Conservation (phyloP, 2,888 invertebrate genomes). For the Drosophila pseudotalamancana region DNA sequence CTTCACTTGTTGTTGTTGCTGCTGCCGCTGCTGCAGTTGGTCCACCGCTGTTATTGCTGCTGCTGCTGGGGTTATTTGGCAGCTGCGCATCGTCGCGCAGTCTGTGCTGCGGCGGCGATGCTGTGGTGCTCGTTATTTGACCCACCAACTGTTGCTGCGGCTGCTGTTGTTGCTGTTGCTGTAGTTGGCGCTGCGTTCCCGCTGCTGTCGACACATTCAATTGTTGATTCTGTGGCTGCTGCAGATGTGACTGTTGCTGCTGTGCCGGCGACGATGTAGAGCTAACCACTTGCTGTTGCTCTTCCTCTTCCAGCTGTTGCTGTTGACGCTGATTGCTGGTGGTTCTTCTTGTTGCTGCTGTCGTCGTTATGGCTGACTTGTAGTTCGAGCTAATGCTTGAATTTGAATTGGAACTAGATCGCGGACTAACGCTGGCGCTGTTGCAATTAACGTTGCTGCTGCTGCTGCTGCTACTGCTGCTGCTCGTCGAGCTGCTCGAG, state of each 20-base stretch:
- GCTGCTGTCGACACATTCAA: slow-evolving; percentile 64
- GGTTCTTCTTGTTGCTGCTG: slow-evolving; percentile 13
- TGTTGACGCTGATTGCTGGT: slow-evolving; percentile 6
- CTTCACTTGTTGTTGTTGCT: slow-evolving; percentile 23
- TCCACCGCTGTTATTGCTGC: slow-evolving; percentile 47
- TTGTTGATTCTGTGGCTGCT: slow-evolving; percentile 41
- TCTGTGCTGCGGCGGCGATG: slow-evolving; percentile 74
- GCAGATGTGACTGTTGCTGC: slow-evolving; percentile 42
- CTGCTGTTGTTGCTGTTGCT: slow-evolving; percentile 30
- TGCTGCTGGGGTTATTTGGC: slow-evolving; percentile 47
- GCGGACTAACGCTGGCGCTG: slow-evolving; percentile 47
- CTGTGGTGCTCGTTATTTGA: slow-evolving; percentile 83
- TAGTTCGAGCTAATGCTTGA: slow-evolving; percentile 34
- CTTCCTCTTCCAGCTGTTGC: slow-evolving; percentile 39
- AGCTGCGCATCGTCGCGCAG: slow-evolving; percentile 74
- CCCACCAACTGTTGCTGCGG: slow-evolving; percentile 65
- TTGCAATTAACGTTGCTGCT: slow-evolving; percentile 5
- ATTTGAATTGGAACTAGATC: slow-evolving; percentile 39
- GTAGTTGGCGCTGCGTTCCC: slow-evolving; percentile 33
- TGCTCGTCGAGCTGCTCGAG: slow-evolving; percentile 33
- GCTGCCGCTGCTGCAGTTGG: slow-evolving; percentile 32
- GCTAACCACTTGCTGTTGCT: slow-evolving; percentile 58
- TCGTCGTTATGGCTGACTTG: slow-evolving; percentile 36
- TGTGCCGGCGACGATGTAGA: slow-evolving; percentile 60
- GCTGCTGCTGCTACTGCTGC: slow-evolving; percentile 25